Percentiles rank a stretch among this genome's conserved stretches.
phyloP scores from a whole-genome alignment of 2,113 vertebrate genomes.

The Urocitellus parryii region DNA sequence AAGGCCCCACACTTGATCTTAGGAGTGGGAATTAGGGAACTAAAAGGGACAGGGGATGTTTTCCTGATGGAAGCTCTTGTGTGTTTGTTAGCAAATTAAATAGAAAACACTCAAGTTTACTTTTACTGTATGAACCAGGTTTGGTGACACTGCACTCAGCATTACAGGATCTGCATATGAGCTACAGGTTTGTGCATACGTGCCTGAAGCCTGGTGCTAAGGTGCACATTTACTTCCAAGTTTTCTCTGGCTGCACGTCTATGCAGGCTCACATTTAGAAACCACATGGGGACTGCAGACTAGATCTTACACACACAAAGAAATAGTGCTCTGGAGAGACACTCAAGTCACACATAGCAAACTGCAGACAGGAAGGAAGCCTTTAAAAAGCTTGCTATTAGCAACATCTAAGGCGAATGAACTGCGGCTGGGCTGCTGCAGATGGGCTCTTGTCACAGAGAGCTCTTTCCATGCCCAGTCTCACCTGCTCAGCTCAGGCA shows the following conservation, averaged over 20 bases:
- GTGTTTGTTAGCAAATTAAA: neutral
- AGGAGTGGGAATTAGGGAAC: rapidly evolving
- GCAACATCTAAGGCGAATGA: too few relatives aligned
- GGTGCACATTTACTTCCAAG: neutral
- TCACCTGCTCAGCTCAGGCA: neutral
- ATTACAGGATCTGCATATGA: neutral
- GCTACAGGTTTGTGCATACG: neutral
- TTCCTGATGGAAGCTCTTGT: neutral
- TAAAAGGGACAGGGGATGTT: neutral
- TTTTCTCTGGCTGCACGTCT: neutral
- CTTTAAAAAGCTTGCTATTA: neutral
- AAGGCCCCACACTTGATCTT: neutral
- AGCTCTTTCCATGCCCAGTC: neutral
- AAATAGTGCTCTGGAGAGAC: neutral
- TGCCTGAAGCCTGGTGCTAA: neutral
- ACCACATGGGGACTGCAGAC: rapidly evolving
- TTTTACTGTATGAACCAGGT: neutral
- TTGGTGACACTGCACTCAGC: neutral
- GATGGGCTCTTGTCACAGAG: rapidly evolving
- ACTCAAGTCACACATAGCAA: rapidly evolving
- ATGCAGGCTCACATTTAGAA: too few relatives aligned
- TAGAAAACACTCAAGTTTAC: neutral
- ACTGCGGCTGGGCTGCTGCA: neutral
- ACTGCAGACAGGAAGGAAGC: neutral
- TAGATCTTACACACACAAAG: neutral